Evolutionary conservation across 2,113 vertebrate genomes (phyloP), one percentile per base, ranked within the genome.

Genomic region (Nyctereutes procyonoides): DNA sequence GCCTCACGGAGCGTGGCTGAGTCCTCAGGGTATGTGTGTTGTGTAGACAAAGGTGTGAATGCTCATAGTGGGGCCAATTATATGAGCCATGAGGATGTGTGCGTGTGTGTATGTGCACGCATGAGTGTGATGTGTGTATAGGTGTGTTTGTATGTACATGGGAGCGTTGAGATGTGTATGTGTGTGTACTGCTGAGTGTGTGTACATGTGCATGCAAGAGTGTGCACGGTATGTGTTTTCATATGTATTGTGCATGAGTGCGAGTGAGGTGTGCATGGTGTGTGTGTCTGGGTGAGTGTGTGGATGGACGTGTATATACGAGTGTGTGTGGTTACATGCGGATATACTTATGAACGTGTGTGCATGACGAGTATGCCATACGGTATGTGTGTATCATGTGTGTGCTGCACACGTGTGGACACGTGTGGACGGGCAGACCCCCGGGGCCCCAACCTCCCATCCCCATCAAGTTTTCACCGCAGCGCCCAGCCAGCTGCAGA

Each of bases 401-500:
- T 43, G 8, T 1, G 16, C 43, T 60, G 14, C 32, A 32, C 30
- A 19, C 6, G 43, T 1, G 2, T 87, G 32, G 10, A 2, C 8
- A 2, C 16, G 2, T 26, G 53, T 35, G 24, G 43, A 43, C 43
- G 8, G 9, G 93, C 35, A n/a, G 77, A 30, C 60, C 55, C 22
- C 51, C 16, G 28, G 30, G 4, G 8, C 55, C 12, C 81, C 22
- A 55, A 32, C 17, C 19, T 28, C 69, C 58, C 26, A 3, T 6
- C n/a, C 67, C 24, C 8, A 0, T 22, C 58, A 32, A n/a, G 13
- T 3, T 10, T 6, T 38, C 28, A 1, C 48, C 14, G 1, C 3
- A 17, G 9, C 30, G 0, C n/a, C 9, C 1, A 0, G 22, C 51
- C 43, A 0, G 43, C 63, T 0, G 0, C 56, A 55, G 43, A 53